These are phyloP conservation scores for Ophraella communa DNA, from an alignment of 2,888 invertebrate species.

Conservation along the genomic window DNA sequence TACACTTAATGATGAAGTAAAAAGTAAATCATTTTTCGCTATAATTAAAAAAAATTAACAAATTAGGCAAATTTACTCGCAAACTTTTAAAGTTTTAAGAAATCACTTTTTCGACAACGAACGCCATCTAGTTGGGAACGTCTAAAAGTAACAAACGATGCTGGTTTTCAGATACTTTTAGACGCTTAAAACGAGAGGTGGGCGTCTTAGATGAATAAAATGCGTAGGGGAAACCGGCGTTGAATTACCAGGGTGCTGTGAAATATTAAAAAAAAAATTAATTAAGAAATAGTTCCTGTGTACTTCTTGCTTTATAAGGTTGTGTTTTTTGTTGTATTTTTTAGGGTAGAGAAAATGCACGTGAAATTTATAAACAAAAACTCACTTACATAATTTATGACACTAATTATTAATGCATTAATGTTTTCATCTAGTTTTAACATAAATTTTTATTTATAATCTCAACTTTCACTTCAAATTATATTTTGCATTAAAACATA, in stretches of 20 bases:
- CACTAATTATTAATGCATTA: no score
- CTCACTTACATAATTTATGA: no score
- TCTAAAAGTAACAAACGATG: conserved; percentile 42
- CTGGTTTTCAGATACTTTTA: conserved; percentile 29
- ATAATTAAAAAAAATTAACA: neutral
- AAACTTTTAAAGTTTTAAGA: neutral
- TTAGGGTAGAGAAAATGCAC: no score
- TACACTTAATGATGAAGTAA: neutral
- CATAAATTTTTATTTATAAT: no score
- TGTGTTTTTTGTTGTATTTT: no score
- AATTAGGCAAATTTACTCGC: conserved; percentile 7
- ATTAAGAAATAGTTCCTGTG: no score
- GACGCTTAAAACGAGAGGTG: conserved; percentile 38
- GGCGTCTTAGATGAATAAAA: conserved; percentile 45
- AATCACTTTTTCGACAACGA: conserved; percentile 2
- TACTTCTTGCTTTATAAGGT: no score
- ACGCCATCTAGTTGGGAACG: conserved; percentile 53
- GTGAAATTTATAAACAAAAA: no score
- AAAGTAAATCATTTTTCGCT: neutral
- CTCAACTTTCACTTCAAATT: no score
- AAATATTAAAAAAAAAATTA: neutral
- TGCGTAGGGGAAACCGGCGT: conserved; percentile 21
- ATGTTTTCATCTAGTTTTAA: no score
- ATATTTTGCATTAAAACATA: no score
- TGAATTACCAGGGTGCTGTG: neutral